Evolutionary conservation across 2,113 vertebrate genomes (phyloP).

Genomic region (Brachypodius melanocephalos): DNA sequence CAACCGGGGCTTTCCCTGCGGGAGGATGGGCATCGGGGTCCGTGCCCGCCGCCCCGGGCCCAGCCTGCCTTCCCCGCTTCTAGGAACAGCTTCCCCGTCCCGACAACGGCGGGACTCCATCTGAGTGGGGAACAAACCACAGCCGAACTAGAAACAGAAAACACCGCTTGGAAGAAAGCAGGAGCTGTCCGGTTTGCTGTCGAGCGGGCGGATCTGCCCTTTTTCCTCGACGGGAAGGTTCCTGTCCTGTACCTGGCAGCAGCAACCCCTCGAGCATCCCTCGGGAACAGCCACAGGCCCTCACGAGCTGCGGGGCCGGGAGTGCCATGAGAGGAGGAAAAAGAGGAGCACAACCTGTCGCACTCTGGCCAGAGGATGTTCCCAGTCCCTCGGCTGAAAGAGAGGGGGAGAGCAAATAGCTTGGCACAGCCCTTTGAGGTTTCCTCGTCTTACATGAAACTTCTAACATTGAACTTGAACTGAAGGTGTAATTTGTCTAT

Average conservation of each 20-base stretch:
- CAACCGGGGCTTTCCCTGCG: not conserved
- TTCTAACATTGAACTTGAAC: not conserved
- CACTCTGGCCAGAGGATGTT: not conserved
- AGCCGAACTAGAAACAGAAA: not conserved
- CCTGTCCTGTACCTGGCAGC: not conserved
- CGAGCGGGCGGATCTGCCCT: not conserved
- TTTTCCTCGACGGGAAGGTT: not conserved
- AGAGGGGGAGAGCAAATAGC: not conserved
- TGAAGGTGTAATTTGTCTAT: not conserved
- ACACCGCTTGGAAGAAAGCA: accelerated
- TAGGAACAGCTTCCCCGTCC: not conserved
- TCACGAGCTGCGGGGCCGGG: not conserved
- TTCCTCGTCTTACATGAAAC: not conserved
- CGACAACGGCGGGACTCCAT: not conserved
- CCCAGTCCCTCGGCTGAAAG: not conserved
- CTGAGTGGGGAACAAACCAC: not conserved
- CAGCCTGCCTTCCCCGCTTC: not conserved
- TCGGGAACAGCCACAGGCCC: not conserved
- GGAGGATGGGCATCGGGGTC: accelerated
- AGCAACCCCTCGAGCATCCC: not conserved
- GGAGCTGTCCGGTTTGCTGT: not conserved
- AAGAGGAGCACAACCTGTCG: not conserved
- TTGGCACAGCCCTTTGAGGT: not conserved
- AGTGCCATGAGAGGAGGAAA: not conserved
- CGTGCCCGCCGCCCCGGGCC: accelerated